Evolutionary conservation across 1,140 invertebrate species (phyloP).

Genomic region (Bemisia tabaci): DNA sequence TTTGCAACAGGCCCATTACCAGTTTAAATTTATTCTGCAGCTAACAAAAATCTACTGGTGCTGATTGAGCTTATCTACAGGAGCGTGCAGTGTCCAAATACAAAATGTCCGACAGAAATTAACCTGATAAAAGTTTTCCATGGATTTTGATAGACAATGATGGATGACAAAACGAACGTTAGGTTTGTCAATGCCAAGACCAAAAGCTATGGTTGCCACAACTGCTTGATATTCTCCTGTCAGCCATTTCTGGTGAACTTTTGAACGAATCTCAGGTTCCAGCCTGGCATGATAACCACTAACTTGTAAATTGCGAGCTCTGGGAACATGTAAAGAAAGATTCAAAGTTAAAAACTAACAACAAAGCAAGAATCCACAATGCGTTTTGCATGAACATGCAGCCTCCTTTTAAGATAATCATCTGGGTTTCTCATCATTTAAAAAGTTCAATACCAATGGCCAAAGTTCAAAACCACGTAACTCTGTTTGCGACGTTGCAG

Average conservation of each 20-base stretch:
- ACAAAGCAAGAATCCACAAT: neutral
- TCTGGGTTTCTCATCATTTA: no score
- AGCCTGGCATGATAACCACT: slow-evolving; percentile 71
- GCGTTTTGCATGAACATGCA: no score
- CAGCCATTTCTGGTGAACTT: slow-evolving; percentile 66
- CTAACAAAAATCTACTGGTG: no score
- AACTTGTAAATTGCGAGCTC: slow-evolving; percentile 41
- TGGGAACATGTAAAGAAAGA: slow-evolving; percentile 6
- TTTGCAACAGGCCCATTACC: no score
- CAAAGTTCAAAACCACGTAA: no score
- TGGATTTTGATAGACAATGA: slow-evolving; percentile 71
- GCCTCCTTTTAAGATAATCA: no score
- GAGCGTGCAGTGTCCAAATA: slow-evolving; percentile 3
- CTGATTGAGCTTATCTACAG: no score
- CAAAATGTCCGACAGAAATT: slow-evolving; percentile 1
- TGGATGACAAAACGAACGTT: slow-evolving; percentile 83
- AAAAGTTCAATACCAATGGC: no score
- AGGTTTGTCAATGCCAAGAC: slow-evolving; percentile 82
- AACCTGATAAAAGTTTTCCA: slow-evolving; percentile 78
- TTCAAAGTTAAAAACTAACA: neutral
- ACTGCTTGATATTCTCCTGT: slow-evolving; percentile 57
- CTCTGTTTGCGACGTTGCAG: no score
- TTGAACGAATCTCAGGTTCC: slow-evolving; percentile 42
- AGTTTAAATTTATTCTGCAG: no score
- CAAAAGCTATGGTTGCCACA: slow-evolving; percentile 80